Percentiles rank a stretch among this genome's conserved stretches.
phyloP scores from a whole-genome alignment of 2,113 vertebrate genomes.

The Cinclus cinclus region DNA sequence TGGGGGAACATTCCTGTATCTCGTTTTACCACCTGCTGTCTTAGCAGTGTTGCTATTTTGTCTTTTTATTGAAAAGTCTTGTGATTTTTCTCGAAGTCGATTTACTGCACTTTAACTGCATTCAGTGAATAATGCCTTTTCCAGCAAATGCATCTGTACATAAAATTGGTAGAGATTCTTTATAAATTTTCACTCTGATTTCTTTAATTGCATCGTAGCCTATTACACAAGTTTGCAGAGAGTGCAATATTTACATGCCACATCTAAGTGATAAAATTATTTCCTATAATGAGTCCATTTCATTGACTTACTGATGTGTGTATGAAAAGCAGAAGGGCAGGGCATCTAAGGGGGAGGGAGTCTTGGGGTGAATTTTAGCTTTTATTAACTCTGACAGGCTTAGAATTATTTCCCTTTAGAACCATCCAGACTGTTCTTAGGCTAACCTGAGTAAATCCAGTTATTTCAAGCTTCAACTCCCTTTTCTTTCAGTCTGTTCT shows the following conservation, averaged over 20 bases:
- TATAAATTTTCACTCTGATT: not conserved
- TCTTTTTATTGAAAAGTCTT: constrained; percentile 62
- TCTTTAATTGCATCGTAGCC: constrained; percentile 1
- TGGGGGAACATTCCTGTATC: constrained; percentile 55
- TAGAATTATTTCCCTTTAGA: not conserved
- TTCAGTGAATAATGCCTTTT: constrained; percentile 35
- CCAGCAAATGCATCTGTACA: not conserved
- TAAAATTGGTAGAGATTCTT: not conserved
- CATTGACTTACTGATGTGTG: not conserved
- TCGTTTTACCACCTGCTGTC: constrained; percentile 61
- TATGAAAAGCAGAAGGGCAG: not conserved
- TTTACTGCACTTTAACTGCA: constrained; percentile 21
- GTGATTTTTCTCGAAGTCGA: constrained; percentile 41
- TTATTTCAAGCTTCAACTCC: not conserved
- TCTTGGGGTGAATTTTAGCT: not conserved
- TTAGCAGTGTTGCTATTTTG: constrained; percentile 54
- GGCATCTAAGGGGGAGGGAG: fast-evolving
- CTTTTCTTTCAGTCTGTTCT: not conserved
- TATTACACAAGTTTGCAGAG: not conserved
- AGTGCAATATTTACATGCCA: not conserved
- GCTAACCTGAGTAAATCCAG: not conserved
- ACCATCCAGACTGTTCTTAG: not conserved
- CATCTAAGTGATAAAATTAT: not conserved
- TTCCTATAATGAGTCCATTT: not conserved
- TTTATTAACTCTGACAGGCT: not conserved